Conservation (phyloP, 2,113 vertebrate species). For the Pontoporia blainvillei region DNA sequence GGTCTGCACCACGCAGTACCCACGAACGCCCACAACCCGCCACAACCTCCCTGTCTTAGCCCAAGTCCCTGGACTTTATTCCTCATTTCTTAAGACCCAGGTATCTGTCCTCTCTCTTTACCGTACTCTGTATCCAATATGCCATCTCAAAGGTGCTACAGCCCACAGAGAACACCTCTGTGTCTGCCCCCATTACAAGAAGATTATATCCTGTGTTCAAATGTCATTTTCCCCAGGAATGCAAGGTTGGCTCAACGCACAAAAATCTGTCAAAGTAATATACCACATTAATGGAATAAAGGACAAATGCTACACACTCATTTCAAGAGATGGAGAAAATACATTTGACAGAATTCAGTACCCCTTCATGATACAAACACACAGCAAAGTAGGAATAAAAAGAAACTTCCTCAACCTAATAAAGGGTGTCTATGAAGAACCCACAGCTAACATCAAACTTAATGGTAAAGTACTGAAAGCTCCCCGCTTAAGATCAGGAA, state of each 20-base stretch:
- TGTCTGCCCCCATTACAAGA: background rate
- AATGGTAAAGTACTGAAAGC: rapidly evolving
- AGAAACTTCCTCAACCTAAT: background rate
- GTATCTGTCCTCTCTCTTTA: background rate
- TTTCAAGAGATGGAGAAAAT: background rate
- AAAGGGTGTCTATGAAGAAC: background rate
- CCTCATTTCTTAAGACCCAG: background rate
- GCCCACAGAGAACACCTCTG: background rate
- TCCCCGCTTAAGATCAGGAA: background rate
- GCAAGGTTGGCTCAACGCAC: slow-evolving; percentile 22
- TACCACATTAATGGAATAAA: background rate
- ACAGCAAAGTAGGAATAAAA: background rate
- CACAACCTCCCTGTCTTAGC: background rate
- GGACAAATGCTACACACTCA: background rate
- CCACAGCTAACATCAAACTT: background rate
- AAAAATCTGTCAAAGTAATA: rapidly evolving
- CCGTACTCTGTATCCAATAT: background rate
- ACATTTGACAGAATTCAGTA: background rate
- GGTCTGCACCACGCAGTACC: background rate
- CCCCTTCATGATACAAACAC: background rate
- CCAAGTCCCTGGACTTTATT: background rate
- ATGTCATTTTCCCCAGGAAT: background rate
- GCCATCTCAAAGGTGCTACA: background rate
- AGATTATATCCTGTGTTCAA: background rate
- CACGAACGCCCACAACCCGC: background rate